These are phyloP conservation scores for Thalassarche chlororhynchos DNA, from an alignment of 2,113 vertebrate genomes.

Conservation along the genomic window DNA sequence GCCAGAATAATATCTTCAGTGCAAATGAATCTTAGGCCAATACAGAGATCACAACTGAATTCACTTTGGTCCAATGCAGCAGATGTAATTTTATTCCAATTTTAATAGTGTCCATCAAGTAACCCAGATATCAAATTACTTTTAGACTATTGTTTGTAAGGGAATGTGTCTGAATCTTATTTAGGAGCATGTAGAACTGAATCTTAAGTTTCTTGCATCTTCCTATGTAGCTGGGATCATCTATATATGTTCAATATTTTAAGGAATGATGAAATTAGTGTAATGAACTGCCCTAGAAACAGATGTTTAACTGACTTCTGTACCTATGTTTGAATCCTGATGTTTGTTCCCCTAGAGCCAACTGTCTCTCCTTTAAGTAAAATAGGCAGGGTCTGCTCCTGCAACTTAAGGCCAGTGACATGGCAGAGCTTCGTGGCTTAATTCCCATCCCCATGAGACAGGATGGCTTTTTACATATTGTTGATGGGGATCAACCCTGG, in stretches of 20 bases:
- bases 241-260: background rate
- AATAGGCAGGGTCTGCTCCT: background rate
- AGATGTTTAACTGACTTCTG: background rate
- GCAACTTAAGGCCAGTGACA: background rate
- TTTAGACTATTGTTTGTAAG: background rate
- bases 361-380: background rate
- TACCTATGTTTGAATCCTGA: background rate
- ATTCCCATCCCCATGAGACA: background rate
- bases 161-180: background rate
- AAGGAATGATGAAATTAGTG: background rate
- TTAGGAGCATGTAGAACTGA: background rate
- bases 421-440: background rate
- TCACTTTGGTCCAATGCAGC: background rate
- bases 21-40: background rate
- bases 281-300: background rate
- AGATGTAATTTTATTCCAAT: background rate
- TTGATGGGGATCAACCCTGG: fast-evolving
- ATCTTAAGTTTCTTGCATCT: background rate
- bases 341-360: background rate
- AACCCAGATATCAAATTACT: background rate
- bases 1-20: background rate
- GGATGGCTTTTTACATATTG: background rate
- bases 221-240: background rate
- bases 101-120: background rate
- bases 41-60: background rate